A percentile compares a stretch with the other conserved stretches of the same genome.
Conservation (phyloP, 2,797 vertebrate species). For the Pagetopsis macropterus region DNA sequence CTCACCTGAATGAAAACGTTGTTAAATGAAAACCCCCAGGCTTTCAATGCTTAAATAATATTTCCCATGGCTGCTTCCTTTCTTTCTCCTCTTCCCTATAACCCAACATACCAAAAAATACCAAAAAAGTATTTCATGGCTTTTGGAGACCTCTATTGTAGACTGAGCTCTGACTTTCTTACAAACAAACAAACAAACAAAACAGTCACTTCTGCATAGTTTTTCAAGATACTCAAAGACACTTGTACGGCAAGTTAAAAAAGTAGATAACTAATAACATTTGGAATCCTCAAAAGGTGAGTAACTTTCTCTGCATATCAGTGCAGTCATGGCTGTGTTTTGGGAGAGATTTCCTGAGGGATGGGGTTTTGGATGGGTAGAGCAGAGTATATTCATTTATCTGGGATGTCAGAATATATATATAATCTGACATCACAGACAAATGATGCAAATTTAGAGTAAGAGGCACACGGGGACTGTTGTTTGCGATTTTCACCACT, state of each 20-base stretch:
- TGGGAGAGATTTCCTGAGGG: neutral
- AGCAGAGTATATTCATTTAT: neutral
- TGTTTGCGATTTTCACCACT: constrained; percentile 32
- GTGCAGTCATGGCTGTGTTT: no score
- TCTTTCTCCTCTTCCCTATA: neutral
- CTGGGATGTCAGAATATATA: neutral
- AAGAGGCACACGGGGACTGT: neutral
- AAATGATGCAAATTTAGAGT: neutral
- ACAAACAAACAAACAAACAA: no score
- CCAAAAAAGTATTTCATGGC: neutral
- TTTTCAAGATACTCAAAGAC: neutral
- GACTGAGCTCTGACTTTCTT: no score
- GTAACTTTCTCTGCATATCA: neutral
- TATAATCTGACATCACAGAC: constrained; percentile 8
- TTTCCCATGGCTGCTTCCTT: neutral
- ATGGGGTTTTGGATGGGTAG: neutral
- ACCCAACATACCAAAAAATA: neutral
- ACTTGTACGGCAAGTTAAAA: neutral
- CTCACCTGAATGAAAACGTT: neutral
- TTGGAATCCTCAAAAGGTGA: neutral
- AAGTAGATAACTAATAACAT: neutral
- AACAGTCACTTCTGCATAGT: neutral
- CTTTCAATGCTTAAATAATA: neutral
- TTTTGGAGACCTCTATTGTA: no score
- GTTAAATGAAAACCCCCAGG: no score